Evolutionary conservation across 2,113 vertebrate species (phyloP).

Genomic region (Triplophysa tibetana): DNA sequence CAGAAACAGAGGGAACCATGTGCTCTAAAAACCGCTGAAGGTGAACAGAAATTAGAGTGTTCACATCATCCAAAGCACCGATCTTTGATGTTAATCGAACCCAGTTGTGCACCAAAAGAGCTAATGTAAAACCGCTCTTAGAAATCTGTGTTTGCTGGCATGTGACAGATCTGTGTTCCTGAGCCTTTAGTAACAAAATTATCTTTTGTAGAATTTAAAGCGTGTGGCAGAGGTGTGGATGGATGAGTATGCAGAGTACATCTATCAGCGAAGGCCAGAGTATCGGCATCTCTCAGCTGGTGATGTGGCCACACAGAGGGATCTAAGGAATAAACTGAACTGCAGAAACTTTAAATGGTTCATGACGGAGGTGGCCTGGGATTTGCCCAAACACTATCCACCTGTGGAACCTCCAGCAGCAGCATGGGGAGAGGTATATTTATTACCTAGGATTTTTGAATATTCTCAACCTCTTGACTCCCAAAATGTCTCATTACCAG

Average conservation of each 20-base stretch:
- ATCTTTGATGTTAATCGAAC: no score
- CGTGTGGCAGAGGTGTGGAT: slow-evolving; percentile 98
- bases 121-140: no score
- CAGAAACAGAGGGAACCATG: no score
- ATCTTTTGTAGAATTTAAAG: slow-evolving; percentile 85
- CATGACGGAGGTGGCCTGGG: slow-evolving; percentile 95
- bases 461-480: no score
- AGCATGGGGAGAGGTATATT: slow-evolving; percentile 90
- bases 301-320: slow-evolving; percentile 86
- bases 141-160: no score
- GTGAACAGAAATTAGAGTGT: no score
- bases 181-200: background rate
- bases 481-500: no score
- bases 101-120: no score
- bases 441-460: background rate
- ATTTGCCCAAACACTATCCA: slow-evolving; percentile 92
- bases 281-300: slow-evolving; percentile 94
- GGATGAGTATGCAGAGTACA: slow-evolving; percentile 93
- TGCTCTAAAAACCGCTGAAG: no score
- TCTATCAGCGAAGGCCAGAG: slow-evolving; percentile 94
- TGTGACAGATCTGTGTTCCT: no score
- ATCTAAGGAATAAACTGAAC: slow-evolving; percentile 82
- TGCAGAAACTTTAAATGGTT: slow-evolving; percentile 96
- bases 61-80: no score
- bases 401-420: slow-evolving; percentile 93